phyloP scores from a whole-genome alignment of 37 sponge, comb jelly and placozoan genomes.

The Cliona cf. orientalis region DNA sequence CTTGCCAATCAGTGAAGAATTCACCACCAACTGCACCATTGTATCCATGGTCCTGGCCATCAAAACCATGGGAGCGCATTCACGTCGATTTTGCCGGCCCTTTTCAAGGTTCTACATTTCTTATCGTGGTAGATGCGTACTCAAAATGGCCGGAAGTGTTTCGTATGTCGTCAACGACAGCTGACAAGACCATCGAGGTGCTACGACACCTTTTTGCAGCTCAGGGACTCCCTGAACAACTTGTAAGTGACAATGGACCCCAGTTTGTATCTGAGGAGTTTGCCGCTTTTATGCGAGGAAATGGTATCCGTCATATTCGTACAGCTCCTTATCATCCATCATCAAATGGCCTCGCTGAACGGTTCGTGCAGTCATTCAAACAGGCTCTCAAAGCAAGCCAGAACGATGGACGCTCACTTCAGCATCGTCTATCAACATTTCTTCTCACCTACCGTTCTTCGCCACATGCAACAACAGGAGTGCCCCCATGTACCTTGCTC shows the following conservation, averaged over 20 bases:
- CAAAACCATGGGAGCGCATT: conserved; percentile 19
- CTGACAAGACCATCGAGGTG: conserved; percentile 34
- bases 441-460: conserved; percentile 23
- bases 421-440: conserved; percentile 11
- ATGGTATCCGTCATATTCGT: conserved; percentile 50
- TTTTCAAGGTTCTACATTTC: conserved; percentile 13
- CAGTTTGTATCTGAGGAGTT: conserved; percentile 55
- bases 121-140: conserved; percentile 32
- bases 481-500: too few species aligned
- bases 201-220: conserved; percentile 36
- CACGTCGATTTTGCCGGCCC: conserved; percentile 34
- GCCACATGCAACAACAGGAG: conserved; percentile 38
- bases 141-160: conserved; percentile 67
- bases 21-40: conserved; percentile 14
- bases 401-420: not conserved
- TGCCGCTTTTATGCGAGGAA: conserved; percentile 3
- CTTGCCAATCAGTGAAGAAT: conserved; percentile 13
- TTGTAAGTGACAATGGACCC: conserved; percentile 62
- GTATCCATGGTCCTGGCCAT: conserved; percentile 33
- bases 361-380: conserved; percentile 53
- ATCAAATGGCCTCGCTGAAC: conserved; percentile 53
- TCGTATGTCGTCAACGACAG: conserved; percentile 32
- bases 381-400: conserved; percentile 13
- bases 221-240: conserved; percentile 44
- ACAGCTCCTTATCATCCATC: conserved; percentile 49